phyloP scores from a whole-genome alignment of 2,113 vertebrate species.

The Cavia porcellus region DNA sequence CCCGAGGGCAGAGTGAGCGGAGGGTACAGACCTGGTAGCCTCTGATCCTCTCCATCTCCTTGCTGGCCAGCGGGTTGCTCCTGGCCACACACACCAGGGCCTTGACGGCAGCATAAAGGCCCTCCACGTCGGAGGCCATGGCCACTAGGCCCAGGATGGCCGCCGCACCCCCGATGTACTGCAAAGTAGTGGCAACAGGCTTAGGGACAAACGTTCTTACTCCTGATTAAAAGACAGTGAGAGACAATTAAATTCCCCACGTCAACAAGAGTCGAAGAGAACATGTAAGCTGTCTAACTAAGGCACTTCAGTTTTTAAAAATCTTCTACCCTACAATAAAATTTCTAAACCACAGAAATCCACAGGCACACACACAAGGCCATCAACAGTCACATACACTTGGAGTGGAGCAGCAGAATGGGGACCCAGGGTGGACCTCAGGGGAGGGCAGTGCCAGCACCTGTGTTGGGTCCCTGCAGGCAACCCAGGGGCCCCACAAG shows the following conservation, averaged over 20 bases:
- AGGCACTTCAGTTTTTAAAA: neutral
- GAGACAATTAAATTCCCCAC: conserved; percentile 47
- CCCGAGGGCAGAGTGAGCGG: neutral
- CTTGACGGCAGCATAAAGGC: conserved; percentile 98
- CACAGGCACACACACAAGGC: neutral
- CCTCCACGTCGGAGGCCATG: conserved; percentile 99
- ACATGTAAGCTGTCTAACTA: conserved; percentile 1
- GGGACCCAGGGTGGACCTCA: neutral
- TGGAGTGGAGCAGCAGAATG: neutral
- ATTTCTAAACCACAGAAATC: conserved; percentile 9
- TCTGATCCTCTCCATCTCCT: conserved; percentile 99
- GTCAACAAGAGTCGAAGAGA: conserved; percentile 21
- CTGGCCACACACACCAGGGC: conserved; percentile 98
- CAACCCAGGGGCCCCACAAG: neutral
- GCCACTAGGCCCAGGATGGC: conserved; percentile 98
- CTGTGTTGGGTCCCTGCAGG: neutral
- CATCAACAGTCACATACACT: neutral
- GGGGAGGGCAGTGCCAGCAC: neutral
- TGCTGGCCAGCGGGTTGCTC: conserved; percentile 98
- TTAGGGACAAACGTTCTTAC: conserved; percentile 97
- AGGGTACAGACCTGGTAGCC: conserved; percentile 94
- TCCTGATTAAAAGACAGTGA: conserved; percentile 87
- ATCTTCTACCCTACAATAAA: neutral
- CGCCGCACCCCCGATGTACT: conserved; percentile 97
- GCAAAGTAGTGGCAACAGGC: conserved; percentile 97